Evolutionary conservation across 2,113 vertebrate genomes (phyloP).

Genomic region (Seriola dumerili): DNA sequence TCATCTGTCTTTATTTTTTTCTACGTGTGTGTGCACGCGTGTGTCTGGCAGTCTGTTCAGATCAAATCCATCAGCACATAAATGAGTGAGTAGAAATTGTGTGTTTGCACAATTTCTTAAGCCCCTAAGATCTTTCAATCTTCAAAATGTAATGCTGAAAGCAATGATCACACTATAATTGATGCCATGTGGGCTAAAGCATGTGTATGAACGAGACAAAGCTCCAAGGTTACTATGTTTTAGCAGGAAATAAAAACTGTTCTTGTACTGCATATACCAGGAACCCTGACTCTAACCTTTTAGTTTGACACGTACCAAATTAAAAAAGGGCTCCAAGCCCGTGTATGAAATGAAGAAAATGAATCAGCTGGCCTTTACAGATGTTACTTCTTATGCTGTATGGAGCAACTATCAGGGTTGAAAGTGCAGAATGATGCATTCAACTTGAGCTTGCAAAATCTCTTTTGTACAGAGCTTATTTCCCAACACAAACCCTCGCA

Average conservation of each 20-base stretch:
- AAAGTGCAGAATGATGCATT: constrained; percentile 1
- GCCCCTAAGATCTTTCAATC: neutral
- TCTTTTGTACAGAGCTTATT: neutral
- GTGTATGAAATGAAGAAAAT: neutral
- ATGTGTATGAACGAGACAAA: neutral
- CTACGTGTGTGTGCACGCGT: neutral
- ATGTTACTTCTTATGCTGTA: neutral
- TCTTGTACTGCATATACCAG: neutral
- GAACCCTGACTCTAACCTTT: neutral
- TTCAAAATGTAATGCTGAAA: constrained; percentile 32
- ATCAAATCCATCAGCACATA: constrained; percentile 35
- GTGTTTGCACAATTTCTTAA: constrained; percentile 19
- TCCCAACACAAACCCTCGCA: constrained; percentile 11
- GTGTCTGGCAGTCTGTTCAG: constrained; percentile 27
- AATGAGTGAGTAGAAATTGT: constrained; percentile 16
- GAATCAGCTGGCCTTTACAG: neutral
- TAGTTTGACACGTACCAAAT: neutral
- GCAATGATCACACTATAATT: constrained; percentile 25
- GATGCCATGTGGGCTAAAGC: constrained; percentile 14
- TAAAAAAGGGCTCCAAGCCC: neutral
- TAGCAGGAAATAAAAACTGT: neutral
- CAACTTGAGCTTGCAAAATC: neutral
- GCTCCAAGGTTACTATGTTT: constrained; percentile 6
- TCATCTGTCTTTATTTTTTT: constrained; percentile 17
- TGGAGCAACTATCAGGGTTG: neutral